phyloP scores from a whole-genome alignment of 2,113 vertebrate species.

The Phalacrocorax carbo region DNA sequence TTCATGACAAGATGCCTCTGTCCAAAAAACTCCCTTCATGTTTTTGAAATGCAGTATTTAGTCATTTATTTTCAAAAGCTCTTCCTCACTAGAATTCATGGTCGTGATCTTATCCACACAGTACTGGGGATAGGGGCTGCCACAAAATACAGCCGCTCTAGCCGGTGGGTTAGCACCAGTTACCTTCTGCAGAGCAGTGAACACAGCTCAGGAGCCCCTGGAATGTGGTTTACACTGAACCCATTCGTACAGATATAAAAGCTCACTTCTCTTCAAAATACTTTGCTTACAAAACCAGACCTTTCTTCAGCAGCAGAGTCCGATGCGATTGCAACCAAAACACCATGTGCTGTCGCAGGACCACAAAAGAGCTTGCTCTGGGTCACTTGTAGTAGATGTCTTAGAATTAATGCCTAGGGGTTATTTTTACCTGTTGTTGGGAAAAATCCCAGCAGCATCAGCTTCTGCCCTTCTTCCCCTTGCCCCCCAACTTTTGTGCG shows the following conservation, averaged over 20 bases:
- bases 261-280: neutral
- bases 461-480: neutral
- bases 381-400: rapidly evolving
- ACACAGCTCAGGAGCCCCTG: neutral
- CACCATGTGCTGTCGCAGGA: rapidly evolving
- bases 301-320: neutral
- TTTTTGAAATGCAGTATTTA: neutral
- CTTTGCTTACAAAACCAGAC: neutral
- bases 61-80: neutral
- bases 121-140: neutral
- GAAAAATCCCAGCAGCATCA: neutral
- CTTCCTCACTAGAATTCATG: neutral
- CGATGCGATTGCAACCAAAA: neutral
- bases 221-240: neutral
- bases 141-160: neutral
- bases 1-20: neutral
- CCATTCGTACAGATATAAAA: neutral
- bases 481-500: neutral
- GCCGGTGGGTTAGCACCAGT: neutral
- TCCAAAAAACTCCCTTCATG: neutral
- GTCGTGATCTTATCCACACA: neutral
- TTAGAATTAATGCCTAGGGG: neutral
- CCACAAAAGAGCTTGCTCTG: neutral
- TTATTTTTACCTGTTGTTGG: neutral
- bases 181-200: neutral